Evolutionary conservation across 2,797 vertebrate species (phyloP), one percentile per base, ranked within the genome.

Genomic region (Mionectes olivaceus): DNA sequence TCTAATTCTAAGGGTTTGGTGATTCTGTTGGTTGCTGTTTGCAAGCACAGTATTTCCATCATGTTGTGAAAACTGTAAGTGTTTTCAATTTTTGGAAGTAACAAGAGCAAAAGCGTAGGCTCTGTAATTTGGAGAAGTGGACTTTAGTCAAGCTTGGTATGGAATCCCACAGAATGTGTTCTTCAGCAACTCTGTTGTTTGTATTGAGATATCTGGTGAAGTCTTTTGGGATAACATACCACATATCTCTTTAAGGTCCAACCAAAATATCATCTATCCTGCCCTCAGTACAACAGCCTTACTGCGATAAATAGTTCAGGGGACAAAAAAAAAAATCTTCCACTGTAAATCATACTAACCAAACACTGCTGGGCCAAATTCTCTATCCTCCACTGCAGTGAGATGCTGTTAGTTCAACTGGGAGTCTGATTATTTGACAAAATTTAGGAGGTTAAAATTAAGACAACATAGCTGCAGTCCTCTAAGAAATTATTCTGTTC

Each of bases 381-480:
- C 93, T 84, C 79, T 91, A 43, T 89, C 71, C 93, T 94, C 67
- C 57, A 70, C 89, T 93, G 90, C 83, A 95, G 19, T 27, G 59
- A 91, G 85, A 94, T 78, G 32, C 44, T 95, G 52, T 91, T 95
- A 95, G 67, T 89, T 90, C 91, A 96, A 90, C 18, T 79, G 91
- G 68, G 83, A 97, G 60, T 83, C 50, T 70, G 91, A 92, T 96
- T 94, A 94, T 87, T 91, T 95, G 94, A 94, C 94, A 95, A 90
- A 95, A 97, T 94, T 93, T 91, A 91, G 56, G 92, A 97, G 91
- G 94, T 64, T 96, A 95, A 92, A 95, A 97, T 95, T 93, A 96
- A 95, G 93, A 95, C 76, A 95, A 88, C 89, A 82, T 88, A 93
- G 82, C 85, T 91, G 93, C 0, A 19, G 76, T 88, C 87, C 87